Conservation (phyloP, 2,888 invertebrate genomes). For the Tetramorium bicarinatum region DNA sequence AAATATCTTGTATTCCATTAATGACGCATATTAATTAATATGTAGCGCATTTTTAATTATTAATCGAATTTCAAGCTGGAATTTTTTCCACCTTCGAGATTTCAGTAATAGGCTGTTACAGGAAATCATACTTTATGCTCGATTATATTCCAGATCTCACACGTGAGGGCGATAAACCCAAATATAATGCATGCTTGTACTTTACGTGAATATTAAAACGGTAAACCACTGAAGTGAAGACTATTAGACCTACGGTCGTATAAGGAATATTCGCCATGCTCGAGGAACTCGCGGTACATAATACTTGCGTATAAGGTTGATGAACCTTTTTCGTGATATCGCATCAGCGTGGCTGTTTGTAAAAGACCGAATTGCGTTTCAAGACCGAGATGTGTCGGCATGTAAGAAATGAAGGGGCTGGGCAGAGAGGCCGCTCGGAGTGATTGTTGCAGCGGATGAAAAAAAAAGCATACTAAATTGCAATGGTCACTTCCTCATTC, state of each 20-base stretch:
- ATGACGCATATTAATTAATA: background rate
- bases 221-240: conserved; percentile 54
- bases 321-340: conserved; percentile 36
- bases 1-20: background rate
- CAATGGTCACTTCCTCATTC: conserved; percentile 34
- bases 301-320: conserved; percentile 38
- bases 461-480: conserved; percentile 6
- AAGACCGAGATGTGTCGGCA: background rate
- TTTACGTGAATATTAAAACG: conserved; percentile 55
- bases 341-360: conserved; percentile 3
- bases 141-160: conserved; percentile 7
- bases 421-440: background rate
- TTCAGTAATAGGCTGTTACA: background rate
- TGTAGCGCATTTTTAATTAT: background rate
- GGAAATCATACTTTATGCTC: background rate
- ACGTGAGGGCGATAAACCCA: conserved; percentile 43
- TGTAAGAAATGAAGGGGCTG: background rate
- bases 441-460: conserved; percentile 19
- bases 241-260: conserved; percentile 41
- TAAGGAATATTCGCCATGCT: conserved; percentile 43
- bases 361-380: conserved; percentile 5
- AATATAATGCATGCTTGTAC: conserved; percentile 26
- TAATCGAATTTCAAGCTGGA: background rate
- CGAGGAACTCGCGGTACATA: conserved; percentile 27
- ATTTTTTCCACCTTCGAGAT: background rate